These are phyloP conservation scores for Ernsta delagoae DNA, from an alignment of 2,888 invertebrate species.

Conservation along the genomic window DNA sequence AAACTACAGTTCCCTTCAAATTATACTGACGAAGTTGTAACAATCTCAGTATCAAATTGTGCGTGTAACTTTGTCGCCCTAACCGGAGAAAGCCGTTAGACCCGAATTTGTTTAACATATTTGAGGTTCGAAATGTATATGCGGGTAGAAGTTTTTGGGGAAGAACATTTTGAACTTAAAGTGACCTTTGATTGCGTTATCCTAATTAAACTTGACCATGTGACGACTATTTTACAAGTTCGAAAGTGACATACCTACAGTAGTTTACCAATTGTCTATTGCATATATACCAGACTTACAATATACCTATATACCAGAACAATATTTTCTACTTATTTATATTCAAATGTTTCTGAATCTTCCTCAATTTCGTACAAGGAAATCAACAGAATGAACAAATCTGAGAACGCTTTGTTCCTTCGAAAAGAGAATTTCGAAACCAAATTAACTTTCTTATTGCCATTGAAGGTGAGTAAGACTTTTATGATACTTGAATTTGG, in stretches of 20 bases:
- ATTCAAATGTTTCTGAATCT: constrained; percentile 8
- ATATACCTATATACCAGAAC: no score
- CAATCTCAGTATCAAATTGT: constrained; percentile 55
- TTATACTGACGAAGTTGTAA: constrained; percentile 59
- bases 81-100: constrained; percentile 10
- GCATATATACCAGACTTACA: no score
- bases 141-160: neutral
- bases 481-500: constrained; percentile 20
- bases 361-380: constrained; percentile 30
- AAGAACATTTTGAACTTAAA: constrained; percentile 7
- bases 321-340: neutral
- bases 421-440: constrained; percentile 33
- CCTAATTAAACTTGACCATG: no score
- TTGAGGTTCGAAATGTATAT: constrained; percentile 11
- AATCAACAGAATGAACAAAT: constrained; percentile 31
- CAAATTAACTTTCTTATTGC: constrained; percentile 36
- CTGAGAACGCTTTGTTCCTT: constrained; percentile 29
- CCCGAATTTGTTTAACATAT: constrained; percentile 21
- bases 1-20: constrained; percentile 13
- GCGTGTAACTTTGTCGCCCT: constrained; percentile 56
- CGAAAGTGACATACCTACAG: no score
- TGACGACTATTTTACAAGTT: no score
- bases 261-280: no score
- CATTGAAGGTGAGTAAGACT: constrained; percentile 25
- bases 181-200: neutral